Base-by-base conservation (phyloP, 2,888 invertebrate genomes). In the Panopea generosa region DNA sequence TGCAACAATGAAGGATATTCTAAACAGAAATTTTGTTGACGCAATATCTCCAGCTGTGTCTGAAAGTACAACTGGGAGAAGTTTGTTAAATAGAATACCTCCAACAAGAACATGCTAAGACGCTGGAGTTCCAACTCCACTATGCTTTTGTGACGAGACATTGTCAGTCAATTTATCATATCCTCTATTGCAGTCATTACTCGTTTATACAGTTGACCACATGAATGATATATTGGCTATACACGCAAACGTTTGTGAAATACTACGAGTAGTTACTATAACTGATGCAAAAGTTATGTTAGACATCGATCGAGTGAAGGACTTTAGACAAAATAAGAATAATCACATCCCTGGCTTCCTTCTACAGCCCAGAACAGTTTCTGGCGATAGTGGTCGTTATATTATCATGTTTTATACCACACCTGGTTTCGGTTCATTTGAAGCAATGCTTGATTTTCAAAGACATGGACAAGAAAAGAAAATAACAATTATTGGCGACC, bases 31-130 rank as follows among this genome's bases (percentile, higher is more conserved):
- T 6, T 73, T 75, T 43, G 80, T 81, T 3, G 24, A 11, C 0
- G 66, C 73, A 29, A 60, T 63, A 18, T 26, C 52, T 6, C 60
- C 62, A 7, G 14, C n/a, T 56, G 7, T 26, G 53, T 0, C 49
- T 75, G 1, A 24, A 40, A 2, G 47, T 26, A 62, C 69, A 29
- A 61, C 66, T 86, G 53, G 84, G 88, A 2, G 88, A 9, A 97
- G 97, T 91, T 94, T 97, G 60, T 97, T 98, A 91, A 92, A 95
- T 22, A 94, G 95, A 45, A 94, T 98, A 73, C 95, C 96, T 0
- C 91, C 90, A 49, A 94, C 94, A 66, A 94, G 98, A 49, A 96
- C 96, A 0, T 98, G 98, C 90, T 93, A 94, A 57, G 93, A 94
- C 73, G 97, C 97, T 0, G 95, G 94, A 0, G 96, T 98, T 69